phyloP scores from a whole-genome alignment of 2,888 invertebrate genomes.

The Tipula confusa region DNA sequence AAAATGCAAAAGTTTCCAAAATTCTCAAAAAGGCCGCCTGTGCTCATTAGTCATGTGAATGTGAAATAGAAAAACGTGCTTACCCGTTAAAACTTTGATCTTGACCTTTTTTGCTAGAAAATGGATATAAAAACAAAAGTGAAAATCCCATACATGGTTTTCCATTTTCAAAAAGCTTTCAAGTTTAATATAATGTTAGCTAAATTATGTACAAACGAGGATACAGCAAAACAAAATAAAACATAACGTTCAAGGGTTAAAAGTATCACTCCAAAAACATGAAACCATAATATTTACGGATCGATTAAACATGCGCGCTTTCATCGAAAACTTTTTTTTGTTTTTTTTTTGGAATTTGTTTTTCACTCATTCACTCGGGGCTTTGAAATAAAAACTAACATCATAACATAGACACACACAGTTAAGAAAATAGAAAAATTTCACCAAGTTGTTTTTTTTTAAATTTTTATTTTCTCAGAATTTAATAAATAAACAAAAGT shows the following conservation, averaged over 20 bases:
- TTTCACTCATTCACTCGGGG: slow-evolving; percentile 20
- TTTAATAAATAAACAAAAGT: background rate
- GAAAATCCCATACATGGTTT: background rate
- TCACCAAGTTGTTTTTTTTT: background rate
- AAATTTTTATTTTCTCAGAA: background rate
- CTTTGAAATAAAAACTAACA: background rate
- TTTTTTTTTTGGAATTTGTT: background rate
- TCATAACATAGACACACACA: background rate
- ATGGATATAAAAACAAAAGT: background rate
- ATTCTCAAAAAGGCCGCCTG: too few relatives aligned
- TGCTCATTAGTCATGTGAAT: too few relatives aligned
- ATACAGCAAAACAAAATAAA: background rate
- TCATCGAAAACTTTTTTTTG: background rate
- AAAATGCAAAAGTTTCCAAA: too few relatives aligned
- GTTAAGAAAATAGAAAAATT: too few relatives aligned
- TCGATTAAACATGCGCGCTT: background rate
- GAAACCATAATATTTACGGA: slow-evolving; percentile 21
- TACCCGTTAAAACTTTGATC: too few relatives aligned
- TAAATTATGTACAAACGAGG: background rate
- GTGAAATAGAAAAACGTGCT: too few relatives aligned
- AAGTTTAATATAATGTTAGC: background rate
- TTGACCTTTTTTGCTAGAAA: background rate
- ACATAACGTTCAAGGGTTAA: background rate
- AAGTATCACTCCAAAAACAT: slow-evolving; percentile 14
- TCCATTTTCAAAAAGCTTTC: background rate